Percentiles rank a stretch among this genome's conserved stretches.
Conservation (phyloP, 2,888 invertebrate genomes). For the Trichacis sp. region DNA sequence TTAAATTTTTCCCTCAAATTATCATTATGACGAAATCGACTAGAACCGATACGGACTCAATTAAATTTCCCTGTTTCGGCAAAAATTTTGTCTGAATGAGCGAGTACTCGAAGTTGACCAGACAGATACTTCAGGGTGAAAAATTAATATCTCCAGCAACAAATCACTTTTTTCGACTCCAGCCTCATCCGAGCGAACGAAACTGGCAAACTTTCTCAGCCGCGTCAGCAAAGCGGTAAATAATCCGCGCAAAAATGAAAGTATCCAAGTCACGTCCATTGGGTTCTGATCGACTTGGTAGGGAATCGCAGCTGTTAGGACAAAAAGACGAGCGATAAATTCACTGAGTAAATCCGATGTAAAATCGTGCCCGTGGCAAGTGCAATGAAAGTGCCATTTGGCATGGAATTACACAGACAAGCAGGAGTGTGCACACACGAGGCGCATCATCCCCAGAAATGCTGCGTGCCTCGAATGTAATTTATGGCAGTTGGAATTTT, state of each 20-base stretch:
- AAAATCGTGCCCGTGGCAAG: slow-evolving; percentile 54
- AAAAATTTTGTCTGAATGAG: no score
- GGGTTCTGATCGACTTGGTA: slow-evolving; percentile 34
- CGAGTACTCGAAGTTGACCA: no score
- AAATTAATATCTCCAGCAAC: no score
- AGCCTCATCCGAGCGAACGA: background rate
- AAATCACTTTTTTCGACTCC: slow-evolving; percentile 1
- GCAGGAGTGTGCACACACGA: slow-evolving; percentile 27
- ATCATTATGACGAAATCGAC: no score
- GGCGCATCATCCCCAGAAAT: slow-evolving; percentile 36
- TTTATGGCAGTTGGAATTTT: slow-evolving; percentile 58
- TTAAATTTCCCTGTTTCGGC: no score
- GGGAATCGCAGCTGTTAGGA: slow-evolving; percentile 37
- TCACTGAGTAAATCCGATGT: slow-evolving; percentile 51
- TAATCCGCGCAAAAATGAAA: slow-evolving; percentile 36
- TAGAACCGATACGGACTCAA: no score
- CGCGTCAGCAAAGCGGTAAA: slow-evolving; percentile 31
- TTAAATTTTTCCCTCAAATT: no score
- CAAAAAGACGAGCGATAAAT: slow-evolving; percentile 56
- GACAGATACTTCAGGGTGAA: no score
- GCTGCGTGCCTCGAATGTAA: slow-evolving; percentile 62
- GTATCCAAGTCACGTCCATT: slow-evolving; percentile 33
- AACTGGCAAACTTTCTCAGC: slow-evolving; percentile 17
- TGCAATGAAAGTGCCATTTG: slow-evolving; percentile 64
- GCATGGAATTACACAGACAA: slow-evolving; percentile 48